Conservation (phyloP, 1,140 invertebrate species). For the Drosophila yakuba region DNA sequence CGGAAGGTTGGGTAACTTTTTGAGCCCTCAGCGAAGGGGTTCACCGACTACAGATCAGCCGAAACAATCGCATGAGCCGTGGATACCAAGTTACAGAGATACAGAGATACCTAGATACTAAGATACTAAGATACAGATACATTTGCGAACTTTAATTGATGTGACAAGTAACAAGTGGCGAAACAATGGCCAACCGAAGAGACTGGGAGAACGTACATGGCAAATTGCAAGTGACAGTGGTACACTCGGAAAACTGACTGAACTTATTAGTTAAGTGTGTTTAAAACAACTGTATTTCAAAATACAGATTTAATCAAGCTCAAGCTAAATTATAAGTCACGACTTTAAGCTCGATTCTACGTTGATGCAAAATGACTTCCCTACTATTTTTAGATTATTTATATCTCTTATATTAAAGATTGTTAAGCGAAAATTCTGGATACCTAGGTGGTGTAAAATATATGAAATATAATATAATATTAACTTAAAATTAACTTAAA, state of each 20-base stretch:
- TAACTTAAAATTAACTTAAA: no score
- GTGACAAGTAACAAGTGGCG: slow-evolving; percentile 47
- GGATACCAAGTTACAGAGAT: slow-evolving; percentile 3
- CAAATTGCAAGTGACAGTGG: slow-evolving; percentile 15
- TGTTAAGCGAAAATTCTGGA: not conserved
- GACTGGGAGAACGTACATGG: slow-evolving; percentile 5
- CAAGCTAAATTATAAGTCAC: not conserved
- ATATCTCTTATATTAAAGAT: not conserved
- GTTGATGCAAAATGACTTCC: not conserved
- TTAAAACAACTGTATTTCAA: no score
- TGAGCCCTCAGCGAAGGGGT: slow-evolving; percentile 1
- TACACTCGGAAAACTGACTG: slow-evolving; percentile 1
- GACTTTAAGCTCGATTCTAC: not conserved
- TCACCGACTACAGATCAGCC: slow-evolving; percentile 28
- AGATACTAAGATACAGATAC: slow-evolving; percentile 15
- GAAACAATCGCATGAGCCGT: slow-evolving; percentile 53
- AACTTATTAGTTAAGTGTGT: no score
- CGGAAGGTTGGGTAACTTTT: slow-evolving; percentile 32
- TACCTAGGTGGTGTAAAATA: not conserved
- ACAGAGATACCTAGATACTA: slow-evolving; percentile 1
- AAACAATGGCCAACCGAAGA: slow-evolving; percentile 19
- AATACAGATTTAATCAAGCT: not conserved
- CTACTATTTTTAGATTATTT: not conserved
- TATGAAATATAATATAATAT: no score
- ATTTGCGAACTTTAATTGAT: slow-evolving; percentile 55